Percentiles rank a stretch among this genome's conserved stretches.
Conservation (phyloP, 2,113 vertebrate species). For the Cheirogaleus medius region DNA sequence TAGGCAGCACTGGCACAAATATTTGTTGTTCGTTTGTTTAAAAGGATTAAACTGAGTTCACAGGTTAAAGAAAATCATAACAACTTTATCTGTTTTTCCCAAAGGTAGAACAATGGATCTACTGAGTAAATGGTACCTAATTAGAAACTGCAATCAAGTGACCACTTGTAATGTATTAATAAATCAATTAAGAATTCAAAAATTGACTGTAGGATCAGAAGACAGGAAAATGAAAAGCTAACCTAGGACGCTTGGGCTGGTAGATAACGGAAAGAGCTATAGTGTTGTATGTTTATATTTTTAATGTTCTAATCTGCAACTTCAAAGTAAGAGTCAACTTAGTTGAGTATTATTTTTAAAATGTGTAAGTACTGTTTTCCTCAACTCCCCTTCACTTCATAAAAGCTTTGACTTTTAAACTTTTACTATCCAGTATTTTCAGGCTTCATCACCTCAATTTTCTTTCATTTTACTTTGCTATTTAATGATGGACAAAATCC, state of each 20-base stretch:
- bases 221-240: background rate
- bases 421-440: background rate
- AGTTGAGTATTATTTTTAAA: background rate
- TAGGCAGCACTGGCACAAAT: background rate
- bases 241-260: background rate
- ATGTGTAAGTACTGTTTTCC: background rate
- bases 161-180: background rate
- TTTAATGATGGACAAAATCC: background rate
- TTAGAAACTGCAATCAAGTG: background rate
- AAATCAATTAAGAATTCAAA: background rate
- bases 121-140: background rate
- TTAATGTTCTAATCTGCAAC: background rate
- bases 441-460: background rate
- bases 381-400: background rate
- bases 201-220: background rate
- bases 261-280: background rate
- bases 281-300: background rate
- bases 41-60: background rate
- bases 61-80: background rate
- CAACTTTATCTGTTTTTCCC: background rate
- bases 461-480: background rate
- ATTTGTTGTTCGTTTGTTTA: background rate
- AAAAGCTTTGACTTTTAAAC: background rate
- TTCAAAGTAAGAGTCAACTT: background rate
- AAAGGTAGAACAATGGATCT: background rate